Percentiles rank a stretch among this genome's conserved stretches.
These are phyloP conservation scores for Ficedula albicollis DNA, from an alignment of 2,797 vertebrate species.

Conservation along the genomic window DNA sequence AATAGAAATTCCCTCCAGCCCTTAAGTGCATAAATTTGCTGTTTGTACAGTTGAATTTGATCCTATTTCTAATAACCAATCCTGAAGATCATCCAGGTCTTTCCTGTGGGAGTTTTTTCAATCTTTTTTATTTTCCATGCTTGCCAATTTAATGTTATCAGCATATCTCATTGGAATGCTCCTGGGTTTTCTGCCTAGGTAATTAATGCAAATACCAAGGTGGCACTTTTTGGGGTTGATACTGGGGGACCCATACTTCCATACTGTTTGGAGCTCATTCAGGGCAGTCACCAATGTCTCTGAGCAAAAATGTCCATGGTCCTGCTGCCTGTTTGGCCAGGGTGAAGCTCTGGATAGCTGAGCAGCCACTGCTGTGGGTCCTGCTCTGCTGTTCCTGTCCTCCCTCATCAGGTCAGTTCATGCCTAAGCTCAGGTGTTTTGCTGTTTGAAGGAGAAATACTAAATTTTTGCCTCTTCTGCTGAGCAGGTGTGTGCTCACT, in stretches of 20 bases:
- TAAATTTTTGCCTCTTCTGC: background rate
- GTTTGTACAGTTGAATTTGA: slow-evolving; percentile 7
- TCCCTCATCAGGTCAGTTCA: background rate
- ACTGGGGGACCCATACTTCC: background rate
- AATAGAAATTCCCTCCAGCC: slow-evolving; percentile 10
- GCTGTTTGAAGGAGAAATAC: background rate
- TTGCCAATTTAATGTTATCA: background rate
- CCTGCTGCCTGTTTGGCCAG: background rate
- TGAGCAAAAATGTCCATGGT: background rate
- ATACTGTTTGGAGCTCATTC: background rate
- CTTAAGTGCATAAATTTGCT: slow-evolving; percentile 40
- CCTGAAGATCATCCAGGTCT: background rate
- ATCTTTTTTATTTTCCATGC: background rate
- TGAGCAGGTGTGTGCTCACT: accelerated
- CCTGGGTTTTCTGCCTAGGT: background rate
- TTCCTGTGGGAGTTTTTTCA: background rate
- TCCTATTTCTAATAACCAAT: background rate
- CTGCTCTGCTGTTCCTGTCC: background rate
- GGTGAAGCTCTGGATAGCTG: accelerated
- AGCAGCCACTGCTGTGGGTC: background rate
- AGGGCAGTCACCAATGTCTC: background rate
- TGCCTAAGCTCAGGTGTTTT: background rate
- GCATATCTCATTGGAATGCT: background rate
- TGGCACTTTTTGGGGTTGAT: background rate
- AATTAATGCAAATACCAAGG: background rate